phyloP scores from a whole-genome alignment of 2,888 invertebrate species.

The Prosapia bicincta region DNA sequence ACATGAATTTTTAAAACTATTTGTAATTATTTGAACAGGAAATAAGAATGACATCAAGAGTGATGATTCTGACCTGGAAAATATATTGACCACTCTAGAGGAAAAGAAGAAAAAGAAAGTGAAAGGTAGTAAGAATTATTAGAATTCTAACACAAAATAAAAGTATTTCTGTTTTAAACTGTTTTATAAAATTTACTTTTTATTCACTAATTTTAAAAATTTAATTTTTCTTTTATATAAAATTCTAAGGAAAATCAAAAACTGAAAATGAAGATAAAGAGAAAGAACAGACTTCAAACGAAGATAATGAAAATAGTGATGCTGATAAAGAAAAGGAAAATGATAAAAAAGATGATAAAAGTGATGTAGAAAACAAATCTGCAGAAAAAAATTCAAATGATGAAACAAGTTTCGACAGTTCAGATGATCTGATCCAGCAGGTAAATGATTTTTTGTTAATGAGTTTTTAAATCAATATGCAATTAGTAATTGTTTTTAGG shows the following conservation, averaged over 20 bases:
- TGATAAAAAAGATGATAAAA: not conserved
- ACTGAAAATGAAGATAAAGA: no score
- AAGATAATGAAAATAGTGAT: not conserved
- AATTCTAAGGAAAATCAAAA: no score
- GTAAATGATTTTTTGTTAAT: not conserved
- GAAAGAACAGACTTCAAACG: not conserved
- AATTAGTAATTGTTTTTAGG: no score
- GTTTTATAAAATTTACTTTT: no score
- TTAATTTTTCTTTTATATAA: no score
- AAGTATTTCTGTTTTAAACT: no score
- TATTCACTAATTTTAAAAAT: no score
- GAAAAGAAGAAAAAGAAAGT: not conserved
- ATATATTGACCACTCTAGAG: not conserved
- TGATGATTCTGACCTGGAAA: not conserved
- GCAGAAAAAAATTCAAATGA: not conserved
- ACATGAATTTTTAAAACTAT: no score
- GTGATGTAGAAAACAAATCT: not conserved
- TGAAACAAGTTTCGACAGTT: not conserved
- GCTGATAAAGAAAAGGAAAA: not conserved
- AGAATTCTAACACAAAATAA: no score
- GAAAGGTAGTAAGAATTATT: no score
- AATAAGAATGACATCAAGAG: not conserved
- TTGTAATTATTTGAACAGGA: not conserved
- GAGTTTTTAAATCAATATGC: no score
- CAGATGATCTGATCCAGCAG: not conserved